Conservation (phyloP, 2,797 vertebrate genomes). For the Scolopax bukidnonensis region DNA sequence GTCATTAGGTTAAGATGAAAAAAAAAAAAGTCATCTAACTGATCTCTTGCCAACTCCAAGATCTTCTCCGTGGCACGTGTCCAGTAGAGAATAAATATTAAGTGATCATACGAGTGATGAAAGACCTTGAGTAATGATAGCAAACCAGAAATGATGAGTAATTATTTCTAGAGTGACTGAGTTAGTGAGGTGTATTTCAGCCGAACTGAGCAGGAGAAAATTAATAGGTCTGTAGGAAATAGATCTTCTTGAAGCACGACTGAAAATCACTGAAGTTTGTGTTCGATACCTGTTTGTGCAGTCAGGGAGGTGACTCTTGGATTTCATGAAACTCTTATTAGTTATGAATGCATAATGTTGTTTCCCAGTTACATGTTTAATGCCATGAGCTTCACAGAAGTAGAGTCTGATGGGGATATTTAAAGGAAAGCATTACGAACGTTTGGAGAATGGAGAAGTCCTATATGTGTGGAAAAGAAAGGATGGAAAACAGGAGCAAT, state of each 20-base stretch:
- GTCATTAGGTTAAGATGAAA: background rate
- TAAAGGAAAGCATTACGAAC: background rate
- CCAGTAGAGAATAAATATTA: background rate
- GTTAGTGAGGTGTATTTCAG: background rate
- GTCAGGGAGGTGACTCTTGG: background rate
- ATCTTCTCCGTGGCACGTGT: background rate
- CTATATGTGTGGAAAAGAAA: background rate
- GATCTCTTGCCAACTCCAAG: background rate
- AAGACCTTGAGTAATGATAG: background rate
- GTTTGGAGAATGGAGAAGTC: background rate
- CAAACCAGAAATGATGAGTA: background rate
- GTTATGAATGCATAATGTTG: rapidly evolving
- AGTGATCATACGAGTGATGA: background rate
- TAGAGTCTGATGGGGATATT: background rate
- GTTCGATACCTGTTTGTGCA: background rate
- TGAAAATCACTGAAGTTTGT: background rate
- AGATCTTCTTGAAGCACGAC: background rate
- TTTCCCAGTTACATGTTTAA: background rate
- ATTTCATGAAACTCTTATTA: background rate
- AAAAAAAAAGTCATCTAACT: background rate
- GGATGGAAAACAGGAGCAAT: background rate
- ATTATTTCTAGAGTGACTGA: background rate
- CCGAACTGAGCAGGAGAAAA: background rate
- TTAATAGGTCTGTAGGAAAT: background rate
- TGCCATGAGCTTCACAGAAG: background rate